A percentile compares a stretch with the other conserved stretches of the same genome.
phyloP scores from a whole-genome alignment of 2,888 invertebrate genomes.

The Gandaritis pyraliata region DNA sequence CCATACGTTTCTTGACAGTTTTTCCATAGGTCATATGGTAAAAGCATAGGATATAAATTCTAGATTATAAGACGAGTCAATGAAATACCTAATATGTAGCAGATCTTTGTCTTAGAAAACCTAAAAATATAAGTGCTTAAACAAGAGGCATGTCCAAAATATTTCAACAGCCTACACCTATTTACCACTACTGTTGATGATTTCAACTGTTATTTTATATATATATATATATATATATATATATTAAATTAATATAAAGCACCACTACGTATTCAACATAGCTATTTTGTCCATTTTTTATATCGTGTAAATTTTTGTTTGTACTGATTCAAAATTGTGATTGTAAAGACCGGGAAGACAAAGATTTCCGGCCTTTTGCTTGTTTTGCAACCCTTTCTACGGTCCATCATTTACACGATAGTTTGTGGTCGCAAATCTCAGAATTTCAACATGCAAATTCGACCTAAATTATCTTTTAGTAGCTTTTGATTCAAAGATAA shows the following conservation, averaged over 20 bases:
- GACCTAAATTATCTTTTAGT: neutral
- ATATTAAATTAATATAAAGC: neutral
- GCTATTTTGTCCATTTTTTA: neutral
- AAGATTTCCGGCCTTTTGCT: slow-evolving; percentile 22
- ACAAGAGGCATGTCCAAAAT: no score
- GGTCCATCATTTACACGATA: slow-evolving; percentile 1
- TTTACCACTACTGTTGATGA: no score
- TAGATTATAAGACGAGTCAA: no score
- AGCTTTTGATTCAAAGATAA: no score
- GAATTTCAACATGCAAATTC: slow-evolving; percentile 1
- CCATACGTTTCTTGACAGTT: neutral
- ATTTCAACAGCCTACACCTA: no score
- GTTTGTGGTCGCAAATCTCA: neutral
- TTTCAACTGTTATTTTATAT: no score
- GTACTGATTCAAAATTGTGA: slow-evolving; percentile 13
- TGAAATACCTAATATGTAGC: no score
- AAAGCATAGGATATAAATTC: no score
- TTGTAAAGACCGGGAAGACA: slow-evolving; percentile 19
- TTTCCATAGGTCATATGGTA: neutral
- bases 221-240: no score
- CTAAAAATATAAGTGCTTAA: no score
- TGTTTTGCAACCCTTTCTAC: slow-evolving; percentile 13
- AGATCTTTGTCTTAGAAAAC: no score
- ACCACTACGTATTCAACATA: neutral
- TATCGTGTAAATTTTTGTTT: slow-evolving; percentile 1